Percentiles rank a stretch among this genome's conserved stretches.
phyloP scores from a whole-genome alignment of 2,113 vertebrate genomes.

The Melanostigma gelatinosum region DNA sequence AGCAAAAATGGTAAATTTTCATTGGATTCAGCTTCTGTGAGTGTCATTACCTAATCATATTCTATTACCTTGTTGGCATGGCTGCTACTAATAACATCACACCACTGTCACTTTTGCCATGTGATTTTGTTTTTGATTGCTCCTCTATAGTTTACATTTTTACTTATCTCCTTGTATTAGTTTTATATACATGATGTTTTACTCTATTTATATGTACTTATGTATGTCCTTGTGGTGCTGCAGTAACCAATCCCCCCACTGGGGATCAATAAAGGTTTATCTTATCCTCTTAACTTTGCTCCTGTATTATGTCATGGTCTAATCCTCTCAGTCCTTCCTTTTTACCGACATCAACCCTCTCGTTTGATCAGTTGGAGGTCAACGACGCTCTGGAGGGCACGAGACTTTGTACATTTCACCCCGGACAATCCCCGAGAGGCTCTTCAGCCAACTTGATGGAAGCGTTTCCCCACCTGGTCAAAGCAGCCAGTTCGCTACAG shows the following conservation, averaged over 20 bases:
- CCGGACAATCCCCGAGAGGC: slow-evolving; percentile 14
- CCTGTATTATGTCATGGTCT: too few relatives aligned
- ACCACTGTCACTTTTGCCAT: not conserved
- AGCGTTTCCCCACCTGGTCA: slow-evolving; percentile 32
- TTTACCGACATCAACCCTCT: not conserved
- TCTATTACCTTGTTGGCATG: not conserved
- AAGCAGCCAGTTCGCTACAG: slow-evolving; percentile 30
- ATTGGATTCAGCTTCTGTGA: not conserved
- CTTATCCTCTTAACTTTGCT: not conserved
- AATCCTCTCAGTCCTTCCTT: not conserved
- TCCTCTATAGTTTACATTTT: not conserved
- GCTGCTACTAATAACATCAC: not conserved
- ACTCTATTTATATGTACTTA: not conserved
- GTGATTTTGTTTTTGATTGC: not conserved
- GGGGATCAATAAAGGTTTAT: not conserved
- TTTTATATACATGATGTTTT: not conserved
- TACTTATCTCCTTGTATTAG: not conserved
- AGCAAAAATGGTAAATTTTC: not conserved
- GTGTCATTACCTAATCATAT: not conserved
- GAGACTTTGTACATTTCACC: slow-evolving; percentile 16
- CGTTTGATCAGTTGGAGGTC: slow-evolving; percentile 19
- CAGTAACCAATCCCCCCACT: not conserved
- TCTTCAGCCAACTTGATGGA: slow-evolving; percentile 43
- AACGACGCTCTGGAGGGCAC: slow-evolving; percentile 24
- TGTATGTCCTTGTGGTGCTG: not conserved